Conservation (phyloP, 2,797 vertebrate species). For the Macropodus opercularis region DNA sequence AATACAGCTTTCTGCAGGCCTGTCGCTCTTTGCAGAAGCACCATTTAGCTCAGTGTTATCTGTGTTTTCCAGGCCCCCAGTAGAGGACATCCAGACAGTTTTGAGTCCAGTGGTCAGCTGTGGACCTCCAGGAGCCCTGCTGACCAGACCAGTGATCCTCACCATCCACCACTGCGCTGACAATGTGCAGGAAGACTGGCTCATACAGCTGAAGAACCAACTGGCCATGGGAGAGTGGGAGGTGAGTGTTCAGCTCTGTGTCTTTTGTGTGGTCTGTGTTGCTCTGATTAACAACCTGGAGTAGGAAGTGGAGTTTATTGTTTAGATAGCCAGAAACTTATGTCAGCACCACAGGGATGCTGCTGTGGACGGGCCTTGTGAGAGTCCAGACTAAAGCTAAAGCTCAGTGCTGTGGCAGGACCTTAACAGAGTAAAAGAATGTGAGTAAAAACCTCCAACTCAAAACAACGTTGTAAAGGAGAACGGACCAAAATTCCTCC, state of each 20-base stretch:
- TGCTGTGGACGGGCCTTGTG: too few species aligned
- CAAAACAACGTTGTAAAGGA: too few species aligned
- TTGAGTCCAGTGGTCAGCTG: conserved; percentile 95
- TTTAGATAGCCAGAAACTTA: too few species aligned
- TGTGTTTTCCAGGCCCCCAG: conserved; percentile 82
- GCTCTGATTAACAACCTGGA: not conserved
- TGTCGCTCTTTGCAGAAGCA: conserved; percentile 9
- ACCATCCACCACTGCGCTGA: conserved; percentile 95
- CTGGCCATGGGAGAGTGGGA: conserved; percentile 91
- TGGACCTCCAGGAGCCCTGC: conserved; percentile 89
- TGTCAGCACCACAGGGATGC: too few species aligned
- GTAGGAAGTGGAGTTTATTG: not conserved
- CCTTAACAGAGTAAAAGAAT: too few species aligned
- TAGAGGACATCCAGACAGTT: conserved; percentile 91
- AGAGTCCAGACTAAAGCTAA: too few species aligned
- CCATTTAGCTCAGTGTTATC: conserved; percentile 43
- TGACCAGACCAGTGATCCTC: conserved; percentile 91
- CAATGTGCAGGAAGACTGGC: conserved; percentile 90
- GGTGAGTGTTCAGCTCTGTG: conserved; percentile 75
- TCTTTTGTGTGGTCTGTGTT: conserved; percentile 1
- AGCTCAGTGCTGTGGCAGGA: too few species aligned
- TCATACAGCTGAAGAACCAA: conserved; percentile 92
- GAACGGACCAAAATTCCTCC: too few species aligned
- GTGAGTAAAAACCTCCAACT: too few species aligned
- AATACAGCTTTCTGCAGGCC: conserved; percentile 17